These are phyloP conservation scores for Dicyrtoma fusca DNA, from an alignment of 2,888 invertebrate species.

Conservation along the genomic window DNA sequence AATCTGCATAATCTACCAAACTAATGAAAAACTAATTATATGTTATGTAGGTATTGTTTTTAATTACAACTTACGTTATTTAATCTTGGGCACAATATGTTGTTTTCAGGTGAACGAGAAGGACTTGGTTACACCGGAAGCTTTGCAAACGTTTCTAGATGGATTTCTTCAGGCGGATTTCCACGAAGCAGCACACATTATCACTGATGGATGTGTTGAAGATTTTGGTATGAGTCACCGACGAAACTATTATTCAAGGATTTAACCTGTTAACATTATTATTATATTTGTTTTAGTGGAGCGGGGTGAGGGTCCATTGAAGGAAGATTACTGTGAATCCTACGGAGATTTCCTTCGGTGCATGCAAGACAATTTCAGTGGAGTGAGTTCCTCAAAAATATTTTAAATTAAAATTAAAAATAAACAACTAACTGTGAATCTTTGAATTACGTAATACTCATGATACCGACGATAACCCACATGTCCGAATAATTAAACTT, in stretches of 20 bases:
- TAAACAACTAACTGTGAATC: no score
- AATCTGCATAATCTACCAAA: no score
- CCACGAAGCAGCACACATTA: slow-evolving; percentile 42
- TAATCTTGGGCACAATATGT: no score
- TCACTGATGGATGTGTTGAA: slow-evolving; percentile 45
- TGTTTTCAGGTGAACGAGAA: slow-evolving; percentile 22
- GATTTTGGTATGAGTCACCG: slow-evolving; percentile 42
- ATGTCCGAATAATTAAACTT: no score
- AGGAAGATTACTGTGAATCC: slow-evolving; percentile 32
- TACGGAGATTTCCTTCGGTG: slow-evolving; percentile 28
- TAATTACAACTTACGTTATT: no score
- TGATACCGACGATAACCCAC: no score
- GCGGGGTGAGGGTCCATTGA: slow-evolving; percentile 15
- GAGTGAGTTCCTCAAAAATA: not conserved
- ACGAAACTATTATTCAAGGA: no score
- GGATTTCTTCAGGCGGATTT: slow-evolving; percentile 40
- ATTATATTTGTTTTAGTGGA: slow-evolving; percentile 13
- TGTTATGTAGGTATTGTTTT: no score
- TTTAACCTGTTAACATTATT: no score
- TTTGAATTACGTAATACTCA: no score
- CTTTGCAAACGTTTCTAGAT: slow-evolving; percentile 44
- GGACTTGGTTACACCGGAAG: slow-evolving; percentile 33
- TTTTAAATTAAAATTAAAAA: not conserved
- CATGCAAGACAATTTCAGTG: slow-evolving; percentile 25
- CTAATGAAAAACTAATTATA: no score